Evolutionary conservation across 2,113 vertebrate species (phyloP), one percentile per base, ranked within the genome.

Genomic region (Calypte anna): DNA sequence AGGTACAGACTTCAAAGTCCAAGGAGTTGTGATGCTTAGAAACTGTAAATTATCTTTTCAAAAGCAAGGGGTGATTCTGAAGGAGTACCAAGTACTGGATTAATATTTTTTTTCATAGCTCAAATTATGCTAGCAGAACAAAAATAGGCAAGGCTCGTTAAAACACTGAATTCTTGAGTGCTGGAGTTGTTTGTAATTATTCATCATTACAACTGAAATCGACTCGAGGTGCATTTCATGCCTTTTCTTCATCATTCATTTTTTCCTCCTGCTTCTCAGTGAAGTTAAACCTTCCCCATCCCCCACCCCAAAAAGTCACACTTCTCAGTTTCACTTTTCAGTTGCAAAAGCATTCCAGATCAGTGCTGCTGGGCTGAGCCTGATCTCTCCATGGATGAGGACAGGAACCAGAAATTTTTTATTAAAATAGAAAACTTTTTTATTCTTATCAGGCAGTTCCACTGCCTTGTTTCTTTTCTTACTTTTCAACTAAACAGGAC

Each of bases 401-500:
- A 67, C 33, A 75, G 24, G 89, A 79, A 79, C 18, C 24, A 54
- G 72, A 21, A 22, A 16, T 8, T 86, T 82, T 10, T 55, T 1
- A 64, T 72, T 91, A 30, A 91, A 91, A 76, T 1, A 53, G n/a
- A 88, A 88, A 93, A 88, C 63, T 48, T 31, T 51, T 33, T 31
- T 64, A 61, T n/a, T 87, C 50, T 2, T 61, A 88, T 74, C 82
- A 64, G 76, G 68, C n/a, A 78, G 53, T 40, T 81, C 44, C 68
- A 72, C 61, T 48, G 33, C 19, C 40, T 82, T 79, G 59, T 62
- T 82, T 54, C 57, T 78, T n/a, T 53, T 68, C 86, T 81, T 75
- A 68, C 67, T 94, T 70, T 66, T 77, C 53, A 84, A 91, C 64
- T 72, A 91, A 94, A 86, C 59, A 88, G 36, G 12, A 66, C 46